Evolutionary conservation across 1,140 invertebrate genomes (phyloP), one percentile per base, ranked within the genome.

Genomic region (Cydia strobilella): DNA sequence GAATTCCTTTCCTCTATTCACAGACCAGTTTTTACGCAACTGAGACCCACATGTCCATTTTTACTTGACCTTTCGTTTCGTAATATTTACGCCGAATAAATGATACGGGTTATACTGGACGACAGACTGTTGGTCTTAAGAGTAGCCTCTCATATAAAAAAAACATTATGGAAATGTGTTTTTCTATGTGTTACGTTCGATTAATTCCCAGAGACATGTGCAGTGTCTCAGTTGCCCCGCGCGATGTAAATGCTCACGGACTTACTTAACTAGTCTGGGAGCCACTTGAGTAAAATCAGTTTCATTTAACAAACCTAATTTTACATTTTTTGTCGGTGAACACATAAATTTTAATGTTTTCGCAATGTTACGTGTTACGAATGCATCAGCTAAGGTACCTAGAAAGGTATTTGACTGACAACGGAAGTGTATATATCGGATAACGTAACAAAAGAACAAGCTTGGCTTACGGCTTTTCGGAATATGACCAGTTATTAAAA

Each of bases 171-270:
- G 27, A 18, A 20, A 69, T 69, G n/a, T 31, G 63, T 65, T 65
- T 65, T 69, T 35, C 65, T 69, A 69, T 35, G 65, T 69, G 65
- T 69, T 69, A 69, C 65, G 65, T 69, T 35, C 65, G 65, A 69
- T 69, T 69, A 69, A 69, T 69, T 69, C 65, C n/a, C 35, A 18
- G 65, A 69, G 65, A 69, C 65, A 69, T 35, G 65, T 69, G 18
- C 23, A 15, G 18, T 69, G 66, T 69, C 39, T 69, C 35, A 39
- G 10, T 2, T 35, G 71, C 71, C 25, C 42, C 65, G 31, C 65
- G 27, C 65, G 31, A 69, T 69, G 65, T 69, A 69, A 69, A 69
- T 69, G 65, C 54, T 59, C 54, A 59, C 54, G 54, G 54, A 59
- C n/a, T 10, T n/a, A n/a, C 2, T 59, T 10, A 5, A n/a, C 2